Conservation (phyloP, 1,140 invertebrate species). For the Odontomachus brunneus region DNA sequence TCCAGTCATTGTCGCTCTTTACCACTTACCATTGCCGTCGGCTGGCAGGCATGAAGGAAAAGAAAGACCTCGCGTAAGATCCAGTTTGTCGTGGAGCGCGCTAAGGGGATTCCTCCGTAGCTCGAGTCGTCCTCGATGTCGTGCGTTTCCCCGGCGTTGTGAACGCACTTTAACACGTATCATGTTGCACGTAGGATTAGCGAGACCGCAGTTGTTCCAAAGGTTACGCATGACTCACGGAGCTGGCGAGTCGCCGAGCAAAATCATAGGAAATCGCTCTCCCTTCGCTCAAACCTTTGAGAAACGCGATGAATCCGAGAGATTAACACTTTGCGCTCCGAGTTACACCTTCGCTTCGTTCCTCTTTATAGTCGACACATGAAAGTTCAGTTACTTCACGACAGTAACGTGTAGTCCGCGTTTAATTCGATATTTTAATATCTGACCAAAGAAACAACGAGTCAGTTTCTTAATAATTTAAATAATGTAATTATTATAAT, state of each 20-base stretch:
- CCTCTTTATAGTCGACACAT: too few relatives aligned
- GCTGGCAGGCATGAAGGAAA: not conserved
- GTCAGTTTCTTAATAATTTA: too few relatives aligned
- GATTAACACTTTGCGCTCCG: too few relatives aligned
- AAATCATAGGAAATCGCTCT: not conserved
- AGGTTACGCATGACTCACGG: not conserved
- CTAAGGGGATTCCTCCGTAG: not conserved
- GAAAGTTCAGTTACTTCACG: too few relatives aligned
- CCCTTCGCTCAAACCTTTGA: not conserved
- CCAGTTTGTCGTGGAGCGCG: not conserved
- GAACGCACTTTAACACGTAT: not conserved
- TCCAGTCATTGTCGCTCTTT: constrained; percentile 21
- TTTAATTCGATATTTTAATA: too few relatives aligned
- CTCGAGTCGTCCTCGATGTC: too few relatives aligned
- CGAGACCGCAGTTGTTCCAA: not conserved
- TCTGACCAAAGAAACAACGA: too few relatives aligned
- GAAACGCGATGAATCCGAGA: not conserved
- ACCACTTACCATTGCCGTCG: not conserved
- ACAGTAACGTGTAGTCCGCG: too few relatives aligned
- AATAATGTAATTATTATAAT: too few relatives aligned
- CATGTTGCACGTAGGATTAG: not conserved
- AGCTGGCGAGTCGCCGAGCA: not conserved
- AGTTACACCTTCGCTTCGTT: too few relatives aligned
- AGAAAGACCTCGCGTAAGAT: not conserved
- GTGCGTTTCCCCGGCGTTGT: not conserved